Evolutionary conservation across 2,113 vertebrate genomes (phyloP).

Genomic region (Gulo gulo): DNA sequence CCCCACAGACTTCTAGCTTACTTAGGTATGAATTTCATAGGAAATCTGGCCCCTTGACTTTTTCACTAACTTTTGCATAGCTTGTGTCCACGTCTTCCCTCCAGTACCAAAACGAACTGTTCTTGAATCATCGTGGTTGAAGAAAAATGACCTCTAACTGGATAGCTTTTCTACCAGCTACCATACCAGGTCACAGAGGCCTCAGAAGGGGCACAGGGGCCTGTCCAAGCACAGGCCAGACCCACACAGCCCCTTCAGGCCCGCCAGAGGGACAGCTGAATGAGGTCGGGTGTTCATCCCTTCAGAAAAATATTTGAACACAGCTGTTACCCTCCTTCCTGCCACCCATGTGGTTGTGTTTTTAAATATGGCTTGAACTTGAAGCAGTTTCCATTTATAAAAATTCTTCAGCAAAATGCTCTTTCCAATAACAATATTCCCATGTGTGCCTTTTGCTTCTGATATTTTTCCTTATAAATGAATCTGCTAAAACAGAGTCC

Average conservation of each 20-base stretch:
- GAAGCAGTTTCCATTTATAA: constrained; percentile 80
- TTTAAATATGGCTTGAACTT: constrained; percentile 77
- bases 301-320: constrained; percentile 79
- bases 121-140: constrained; percentile 53
- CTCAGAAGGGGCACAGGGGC: background rate
- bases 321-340: constrained; percentile 75
- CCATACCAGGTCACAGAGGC: background rate
- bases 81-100: background rate
- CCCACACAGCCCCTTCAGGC: constrained; percentile 41
- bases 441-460: constrained; percentile 66
- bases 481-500: constrained; percentile 62
- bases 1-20: too few species aligned
- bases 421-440: constrained; percentile 77
- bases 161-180: background rate
- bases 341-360: constrained; percentile 78
- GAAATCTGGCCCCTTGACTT: background rate
- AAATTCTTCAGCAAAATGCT: constrained; percentile 74
- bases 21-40: background rate
- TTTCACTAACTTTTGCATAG: background rate
- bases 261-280: constrained; percentile 57
- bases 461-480: constrained; percentile 77
- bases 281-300: constrained; percentile 51
- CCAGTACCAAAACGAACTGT: constrained; percentile 57
- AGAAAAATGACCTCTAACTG: background rate
- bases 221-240: constrained; percentile 55